Percentiles rank a stretch among this genome's conserved stretches.
These are phyloP conservation scores for Sclerodermus sp. DNA, from an alignment of 2,888 invertebrate genomes.

Conservation along the genomic window DNA sequence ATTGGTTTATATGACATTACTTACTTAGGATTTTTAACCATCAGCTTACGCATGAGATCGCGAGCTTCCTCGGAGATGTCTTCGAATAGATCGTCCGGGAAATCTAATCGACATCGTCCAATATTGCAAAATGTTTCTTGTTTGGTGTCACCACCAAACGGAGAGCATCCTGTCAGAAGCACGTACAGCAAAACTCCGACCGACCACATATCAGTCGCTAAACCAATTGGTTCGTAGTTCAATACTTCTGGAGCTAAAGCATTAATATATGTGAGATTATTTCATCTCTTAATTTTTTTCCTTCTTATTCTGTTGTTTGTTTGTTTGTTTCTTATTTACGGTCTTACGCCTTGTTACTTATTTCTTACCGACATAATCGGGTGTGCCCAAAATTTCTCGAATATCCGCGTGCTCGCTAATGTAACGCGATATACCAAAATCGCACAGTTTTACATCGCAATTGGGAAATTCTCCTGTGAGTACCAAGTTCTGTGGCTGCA, in stretches of 20 bases:
- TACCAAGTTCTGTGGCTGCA: slow-evolving; percentile 91
- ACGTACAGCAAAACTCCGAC: slow-evolving; percentile 94
- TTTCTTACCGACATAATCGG: slow-evolving; percentile 93
- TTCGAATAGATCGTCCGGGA: slow-evolving; percentile 89
- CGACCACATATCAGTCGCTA: slow-evolving; percentile 97
- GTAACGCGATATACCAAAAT: slow-evolving; percentile 91
- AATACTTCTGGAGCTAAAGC: slow-evolving; percentile 86
- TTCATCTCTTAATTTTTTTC: no score
- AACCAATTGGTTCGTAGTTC: slow-evolving; percentile 90
- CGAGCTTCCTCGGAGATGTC: slow-evolving; percentile 85
- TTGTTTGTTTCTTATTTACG: background rate
- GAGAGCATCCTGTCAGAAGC: slow-evolving; percentile 90
- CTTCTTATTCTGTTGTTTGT: no score
- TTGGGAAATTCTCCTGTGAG: slow-evolving; percentile 76
- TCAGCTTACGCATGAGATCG: slow-evolving; percentile 87
- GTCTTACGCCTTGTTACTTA: slow-evolving; percentile 29
- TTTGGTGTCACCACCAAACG: slow-evolving; percentile 93
- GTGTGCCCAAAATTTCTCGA: slow-evolving; percentile 91
- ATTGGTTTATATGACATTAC: slow-evolving; percentile 8
- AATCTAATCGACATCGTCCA: slow-evolving; percentile 89
- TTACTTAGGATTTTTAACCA: slow-evolving; percentile 90
- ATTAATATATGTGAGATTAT: no score
- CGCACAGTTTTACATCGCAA: slow-evolving; percentile 85
- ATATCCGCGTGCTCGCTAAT: slow-evolving; percentile 90
- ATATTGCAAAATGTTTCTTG: slow-evolving; percentile 98